phyloP scores from a whole-genome alignment of 1,140 invertebrate genomes.

The Pseudoatta argentina region DNA sequence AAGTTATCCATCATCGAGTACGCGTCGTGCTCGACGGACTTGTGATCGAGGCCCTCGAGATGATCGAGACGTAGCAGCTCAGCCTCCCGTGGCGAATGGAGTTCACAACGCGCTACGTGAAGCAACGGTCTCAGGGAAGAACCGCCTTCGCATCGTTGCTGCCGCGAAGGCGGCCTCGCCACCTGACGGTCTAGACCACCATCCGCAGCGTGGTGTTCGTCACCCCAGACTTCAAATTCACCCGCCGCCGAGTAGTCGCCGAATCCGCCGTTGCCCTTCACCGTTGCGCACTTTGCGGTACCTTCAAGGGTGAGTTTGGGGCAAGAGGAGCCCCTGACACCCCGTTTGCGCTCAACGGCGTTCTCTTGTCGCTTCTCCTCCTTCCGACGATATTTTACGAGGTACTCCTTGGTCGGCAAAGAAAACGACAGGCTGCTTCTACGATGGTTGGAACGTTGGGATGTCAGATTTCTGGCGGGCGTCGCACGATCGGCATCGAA shows the following conservation, averaged over 20 bases:
- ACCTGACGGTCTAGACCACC: constrained; percentile 82
- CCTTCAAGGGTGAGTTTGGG: constrained; percentile 73
- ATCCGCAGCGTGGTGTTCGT: constrained; percentile 82
- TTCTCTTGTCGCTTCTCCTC: constrained; percentile 59
- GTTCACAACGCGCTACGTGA: constrained; percentile 85
- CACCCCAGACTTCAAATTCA: constrained; percentile 86
- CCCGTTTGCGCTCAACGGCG: constrained; percentile 40
- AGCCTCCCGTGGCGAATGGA: constrained; percentile 84
- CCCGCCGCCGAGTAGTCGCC: constrained; percentile 85
- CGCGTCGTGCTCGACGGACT: constrained; percentile 80
- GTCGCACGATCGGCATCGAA: constrained; percentile 43
- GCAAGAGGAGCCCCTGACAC: constrained; percentile 63
- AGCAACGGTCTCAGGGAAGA: constrained; percentile 84
- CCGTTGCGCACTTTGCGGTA: constrained; percentile 83
- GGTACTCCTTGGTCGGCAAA: constrained; percentile 64
- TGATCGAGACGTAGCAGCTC: constrained; percentile 84
- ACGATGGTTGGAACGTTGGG: constrained; percentile 65
- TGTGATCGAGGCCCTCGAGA: constrained; percentile 82
- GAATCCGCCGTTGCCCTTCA: constrained; percentile 86
- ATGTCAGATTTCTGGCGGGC: constrained; percentile 76
- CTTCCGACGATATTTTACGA: constrained; percentile 71
- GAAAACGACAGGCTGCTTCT: constrained; percentile 71
- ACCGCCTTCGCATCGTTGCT: constrained; percentile 84
- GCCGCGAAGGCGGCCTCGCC: constrained; percentile 82
- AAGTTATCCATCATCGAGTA: constrained; percentile 86